A percentile compares a stretch with the other conserved stretches of the same genome.
Conservation (phyloP, 2,797 vertebrate genomes). For the Rousettus madagascariensis region DNA sequence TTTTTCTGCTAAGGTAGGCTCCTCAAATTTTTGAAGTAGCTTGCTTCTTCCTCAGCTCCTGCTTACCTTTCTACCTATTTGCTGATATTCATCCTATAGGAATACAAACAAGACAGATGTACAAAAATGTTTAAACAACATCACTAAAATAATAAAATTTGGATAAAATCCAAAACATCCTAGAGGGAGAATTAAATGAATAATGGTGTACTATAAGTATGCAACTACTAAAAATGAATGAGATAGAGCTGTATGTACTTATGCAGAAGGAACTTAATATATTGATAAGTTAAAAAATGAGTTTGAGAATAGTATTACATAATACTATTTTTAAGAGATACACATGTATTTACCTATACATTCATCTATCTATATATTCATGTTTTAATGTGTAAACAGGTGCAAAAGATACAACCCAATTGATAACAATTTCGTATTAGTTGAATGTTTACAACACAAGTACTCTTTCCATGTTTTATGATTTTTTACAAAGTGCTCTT, state of each 20-base stretch:
- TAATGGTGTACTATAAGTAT: not conserved
- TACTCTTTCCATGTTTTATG: conserved; percentile 34
- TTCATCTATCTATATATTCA: not conserved
- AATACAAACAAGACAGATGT: not conserved
- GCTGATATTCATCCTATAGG: not conserved
- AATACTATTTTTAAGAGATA: conserved; percentile 11
- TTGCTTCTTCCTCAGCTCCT: not conserved
- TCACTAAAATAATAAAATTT: not conserved
- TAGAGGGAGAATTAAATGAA: conserved; percentile 42
- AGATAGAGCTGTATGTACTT: not conserved
- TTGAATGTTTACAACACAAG: conserved; percentile 38
- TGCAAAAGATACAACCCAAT: not conserved
- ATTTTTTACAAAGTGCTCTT: not conserved
- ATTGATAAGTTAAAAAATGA: conserved; percentile 23
- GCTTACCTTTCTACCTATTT: not conserved
- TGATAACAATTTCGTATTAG: conserved; percentile 31
- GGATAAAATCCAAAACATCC: not conserved
- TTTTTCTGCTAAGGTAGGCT: not conserved
- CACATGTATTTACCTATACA: not conserved
- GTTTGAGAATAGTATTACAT: not conserved
- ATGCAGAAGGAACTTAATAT: conserved; percentile 12
- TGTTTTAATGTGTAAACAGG: conserved; percentile 7
- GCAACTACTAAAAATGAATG: conserved; percentile 51
- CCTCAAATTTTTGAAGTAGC: not conserved
- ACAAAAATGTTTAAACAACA: not conserved